Evolutionary conservation across 2,888 invertebrate species (phyloP).

Genomic region (Drosophila affinis): DNA sequence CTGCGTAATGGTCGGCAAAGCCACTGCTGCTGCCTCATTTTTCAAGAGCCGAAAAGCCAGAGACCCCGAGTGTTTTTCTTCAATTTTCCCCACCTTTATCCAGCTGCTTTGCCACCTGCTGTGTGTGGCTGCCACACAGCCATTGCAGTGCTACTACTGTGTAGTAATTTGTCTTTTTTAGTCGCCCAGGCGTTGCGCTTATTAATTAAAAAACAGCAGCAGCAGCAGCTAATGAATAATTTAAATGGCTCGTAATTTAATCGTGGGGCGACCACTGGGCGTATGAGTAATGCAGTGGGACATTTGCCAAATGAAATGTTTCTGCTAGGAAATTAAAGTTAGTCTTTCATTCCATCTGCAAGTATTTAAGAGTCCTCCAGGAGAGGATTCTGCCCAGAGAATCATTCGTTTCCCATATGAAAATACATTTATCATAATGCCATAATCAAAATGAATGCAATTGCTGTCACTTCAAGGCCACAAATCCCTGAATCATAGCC

Average conservation of each 20-base stretch:
- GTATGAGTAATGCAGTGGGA: conserved; percentile 58
- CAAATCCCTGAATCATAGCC: neutral
- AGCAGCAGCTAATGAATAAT: conserved; percentile 31
- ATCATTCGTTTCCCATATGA: neutral
- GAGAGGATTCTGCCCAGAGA: neutral
- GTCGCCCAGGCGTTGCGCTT: conserved; percentile 43
- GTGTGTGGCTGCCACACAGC: too few relatives aligned
- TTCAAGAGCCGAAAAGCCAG: conserved; percentile 32
- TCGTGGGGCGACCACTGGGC: conserved; percentile 43
- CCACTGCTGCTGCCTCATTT: conserved; percentile 31
- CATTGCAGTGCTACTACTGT: neutral
- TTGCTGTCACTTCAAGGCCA: conserved; percentile 18
- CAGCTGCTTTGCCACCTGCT: conserved; percentile 3
- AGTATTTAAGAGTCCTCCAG: too few relatives aligned
- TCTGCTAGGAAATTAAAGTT: conserved; percentile 19
- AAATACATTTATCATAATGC: conserved; percentile 3
- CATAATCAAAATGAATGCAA: conserved; percentile 24
- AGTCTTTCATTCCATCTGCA: too few relatives aligned
- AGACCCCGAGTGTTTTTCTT: conserved; percentile 10
- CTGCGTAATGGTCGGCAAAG: conserved; percentile 53
- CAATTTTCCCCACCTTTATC: conserved; percentile 12
- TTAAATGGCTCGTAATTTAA: conserved; percentile 58
- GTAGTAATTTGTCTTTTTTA: conserved; percentile 52
- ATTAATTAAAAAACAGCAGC: conserved; percentile 69
- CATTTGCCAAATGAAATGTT: conserved; percentile 37